Percentiles rank a stretch among this genome's conserved stretches.
phyloP scores from a whole-genome alignment of 2,888 invertebrate species.

The Drosophila planitibia region DNA sequence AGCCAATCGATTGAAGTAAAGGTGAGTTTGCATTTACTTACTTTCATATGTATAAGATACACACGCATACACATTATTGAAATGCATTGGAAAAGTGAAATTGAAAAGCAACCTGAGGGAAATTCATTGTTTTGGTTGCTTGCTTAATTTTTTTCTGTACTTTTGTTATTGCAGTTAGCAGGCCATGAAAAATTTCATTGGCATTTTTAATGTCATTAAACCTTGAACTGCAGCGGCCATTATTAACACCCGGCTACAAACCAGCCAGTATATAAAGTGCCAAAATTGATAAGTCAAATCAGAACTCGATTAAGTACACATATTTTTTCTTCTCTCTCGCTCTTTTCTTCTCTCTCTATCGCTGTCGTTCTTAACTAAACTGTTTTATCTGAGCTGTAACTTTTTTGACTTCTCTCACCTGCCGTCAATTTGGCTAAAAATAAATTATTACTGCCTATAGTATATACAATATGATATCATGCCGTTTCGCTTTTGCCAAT shows the following conservation, averaged over 20 bases:
- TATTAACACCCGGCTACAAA: conserved; percentile 32
- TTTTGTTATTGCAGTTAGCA: not conserved
- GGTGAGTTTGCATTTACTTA: conserved; percentile 64
- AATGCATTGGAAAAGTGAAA: conserved; percentile 41
- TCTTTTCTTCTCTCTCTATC: not conserved
- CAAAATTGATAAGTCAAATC: conserved; percentile 45
- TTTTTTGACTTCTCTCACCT: conserved; percentile 36
- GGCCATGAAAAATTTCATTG: conserved; percentile 23
- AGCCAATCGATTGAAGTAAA: conserved; percentile 38
- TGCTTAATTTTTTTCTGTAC: not conserved
- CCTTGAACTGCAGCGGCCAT: conserved; percentile 37
- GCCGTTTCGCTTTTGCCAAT: conserved; percentile 72
- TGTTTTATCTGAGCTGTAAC: conserved; percentile 66
- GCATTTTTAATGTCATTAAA: conserved; percentile 30
- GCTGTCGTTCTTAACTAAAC: conserved; percentile 46
- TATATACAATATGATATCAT: conserved; percentile 76
- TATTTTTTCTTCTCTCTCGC: not conserved
- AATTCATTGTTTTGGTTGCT: conserved; percentile 18
- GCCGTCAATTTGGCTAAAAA: conserved; percentile 79
- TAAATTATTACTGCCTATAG: conserved; percentile 75
- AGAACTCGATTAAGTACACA: conserved; percentile 26
- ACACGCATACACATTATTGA: not conserved
- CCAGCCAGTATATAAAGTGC: conserved; percentile 1
- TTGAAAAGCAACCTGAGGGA: conserved; percentile 18
- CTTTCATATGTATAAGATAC: not conserved